Evolutionary conservation across 2,113 vertebrate genomes (phyloP).

Genomic region (Archilochus colubris): DNA sequence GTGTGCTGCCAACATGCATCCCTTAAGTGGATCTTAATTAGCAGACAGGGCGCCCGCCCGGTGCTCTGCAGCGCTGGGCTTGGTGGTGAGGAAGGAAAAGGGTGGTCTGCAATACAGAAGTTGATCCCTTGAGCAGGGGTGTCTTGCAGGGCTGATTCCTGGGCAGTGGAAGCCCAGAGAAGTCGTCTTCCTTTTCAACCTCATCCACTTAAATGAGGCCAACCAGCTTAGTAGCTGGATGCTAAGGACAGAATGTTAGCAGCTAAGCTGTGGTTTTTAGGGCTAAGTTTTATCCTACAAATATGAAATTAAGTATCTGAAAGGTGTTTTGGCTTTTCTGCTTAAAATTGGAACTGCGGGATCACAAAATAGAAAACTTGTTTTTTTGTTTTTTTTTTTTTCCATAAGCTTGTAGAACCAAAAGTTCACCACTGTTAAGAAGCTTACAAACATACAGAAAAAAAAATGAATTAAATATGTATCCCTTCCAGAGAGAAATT

Average conservation of each 20-base stretch:
- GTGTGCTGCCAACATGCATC: neutral
- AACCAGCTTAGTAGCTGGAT: rapidly evolving
- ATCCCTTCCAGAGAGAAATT: neutral
- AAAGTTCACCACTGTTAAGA: neutral
- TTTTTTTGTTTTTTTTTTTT: too few species aligned
- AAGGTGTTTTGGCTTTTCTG: neutral
- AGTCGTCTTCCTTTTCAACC: neutral
- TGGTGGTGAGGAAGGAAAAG: too few species aligned
- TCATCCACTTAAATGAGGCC: rapidly evolving
- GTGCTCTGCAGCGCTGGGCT: neutral
- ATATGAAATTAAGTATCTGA: neutral
- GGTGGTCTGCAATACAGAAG: rapidly evolving
- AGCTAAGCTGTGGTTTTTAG: neutral
- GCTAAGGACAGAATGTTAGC: neutral
- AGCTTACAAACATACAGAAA: neutral
- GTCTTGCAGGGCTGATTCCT: neutral
- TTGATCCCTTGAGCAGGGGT: rapidly evolving
- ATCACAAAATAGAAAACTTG: neutral
- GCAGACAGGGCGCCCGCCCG: neutral
- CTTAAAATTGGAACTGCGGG: neutral
- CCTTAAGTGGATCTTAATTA: neutral
- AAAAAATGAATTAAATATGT: neutral
- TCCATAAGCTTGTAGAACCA: neutral
- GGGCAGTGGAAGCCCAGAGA: neutral
- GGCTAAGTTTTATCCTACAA: neutral